phyloP scores from a whole-genome alignment of 2,113 vertebrate genomes.

The Ancistrus triradiatus region DNA sequence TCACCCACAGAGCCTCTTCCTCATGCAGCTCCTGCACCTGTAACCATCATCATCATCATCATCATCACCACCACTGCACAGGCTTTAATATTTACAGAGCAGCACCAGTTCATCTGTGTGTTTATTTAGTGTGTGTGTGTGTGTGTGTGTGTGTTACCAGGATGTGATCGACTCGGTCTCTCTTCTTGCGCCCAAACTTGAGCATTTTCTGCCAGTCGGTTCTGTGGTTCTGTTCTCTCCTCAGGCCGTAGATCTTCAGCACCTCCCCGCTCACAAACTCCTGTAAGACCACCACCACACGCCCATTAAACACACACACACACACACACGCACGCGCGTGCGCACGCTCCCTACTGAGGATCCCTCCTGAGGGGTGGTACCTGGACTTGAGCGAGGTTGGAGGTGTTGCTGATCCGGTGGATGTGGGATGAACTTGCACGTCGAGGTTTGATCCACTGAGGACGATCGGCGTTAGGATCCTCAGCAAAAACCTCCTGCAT shows the following conservation, averaged over 20 bases:
- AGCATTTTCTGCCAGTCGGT: slow-evolving; percentile 98
- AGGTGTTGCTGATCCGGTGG: slow-evolving; percentile 78
- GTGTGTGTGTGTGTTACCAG: slow-evolving; percentile 64
- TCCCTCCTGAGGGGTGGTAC: slow-evolving; percentile 49
- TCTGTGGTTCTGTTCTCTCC: slow-evolving; percentile 82
- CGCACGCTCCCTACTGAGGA: no score
- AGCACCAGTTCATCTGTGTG: no score
- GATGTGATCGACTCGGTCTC: slow-evolving; percentile 93
- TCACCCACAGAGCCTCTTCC: slow-evolving; percentile 96
- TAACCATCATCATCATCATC: no score
- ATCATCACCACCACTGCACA: no score
- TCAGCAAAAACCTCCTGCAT: slow-evolving; percentile 90
- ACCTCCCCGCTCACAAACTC: slow-evolving; percentile 84
- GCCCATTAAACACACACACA: neutral
- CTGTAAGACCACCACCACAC: slow-evolving; percentile 56
- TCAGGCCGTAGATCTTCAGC: slow-evolving; percentile 82
- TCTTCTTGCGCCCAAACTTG: slow-evolving; percentile 96
- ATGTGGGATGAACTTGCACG: slow-evolving; percentile 75
- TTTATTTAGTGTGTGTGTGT: no score
- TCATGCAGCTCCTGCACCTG: slow-evolving; percentile 96
- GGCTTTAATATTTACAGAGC: neutral
- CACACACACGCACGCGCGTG: no score
- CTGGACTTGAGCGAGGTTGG: slow-evolving; percentile 80
- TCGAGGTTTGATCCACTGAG: slow-evolving; percentile 86
- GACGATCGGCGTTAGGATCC: slow-evolving; percentile 82